phyloP scores from a whole-genome alignment of 1,140 invertebrate species.

The Drosophila dunni region DNA sequence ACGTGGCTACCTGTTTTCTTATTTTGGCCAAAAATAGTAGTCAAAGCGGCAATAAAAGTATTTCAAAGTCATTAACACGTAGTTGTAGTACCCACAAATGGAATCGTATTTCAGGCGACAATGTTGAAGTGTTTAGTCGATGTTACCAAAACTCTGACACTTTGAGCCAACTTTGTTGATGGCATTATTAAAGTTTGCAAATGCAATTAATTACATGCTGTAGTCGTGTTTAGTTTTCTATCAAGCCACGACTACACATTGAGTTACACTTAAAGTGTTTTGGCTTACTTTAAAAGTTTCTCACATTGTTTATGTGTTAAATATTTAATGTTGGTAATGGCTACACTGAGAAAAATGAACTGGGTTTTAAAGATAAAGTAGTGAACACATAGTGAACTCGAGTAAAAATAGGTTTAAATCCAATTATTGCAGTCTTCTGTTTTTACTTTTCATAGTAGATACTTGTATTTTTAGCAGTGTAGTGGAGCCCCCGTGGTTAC shows the following conservation, averaged over 20 bases:
- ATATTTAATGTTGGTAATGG: conserved; percentile 2
- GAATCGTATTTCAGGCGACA: neutral
- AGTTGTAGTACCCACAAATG: neutral
- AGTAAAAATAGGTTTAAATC: no score
- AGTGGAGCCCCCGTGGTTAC: conserved; percentile 9
- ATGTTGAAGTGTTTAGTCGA: conserved; percentile 15
- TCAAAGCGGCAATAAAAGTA: conserved; percentile 34
- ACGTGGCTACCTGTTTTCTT: conserved; percentile 18
- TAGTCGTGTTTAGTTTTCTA: neutral
- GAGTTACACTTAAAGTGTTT: conserved; percentile 22
- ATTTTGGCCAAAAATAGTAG: neutral
- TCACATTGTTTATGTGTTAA: conserved; percentile 24
- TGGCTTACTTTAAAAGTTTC: conserved; percentile 2
- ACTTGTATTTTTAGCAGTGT: no score
- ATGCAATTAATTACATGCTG: conserved; percentile 18
- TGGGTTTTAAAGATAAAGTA: no score
- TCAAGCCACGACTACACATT: neutral
- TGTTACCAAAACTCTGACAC: conserved; percentile 6
- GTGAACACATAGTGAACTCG: no score
- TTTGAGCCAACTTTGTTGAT: neutral
- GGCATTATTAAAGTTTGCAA: conserved; percentile 25
- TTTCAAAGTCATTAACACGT: conserved; percentile 27
- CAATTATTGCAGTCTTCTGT: no score
- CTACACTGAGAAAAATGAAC: neutral
- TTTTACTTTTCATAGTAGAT: no score